phyloP scores from a whole-genome alignment of 2,113 vertebrate species.

The Phalacrocorax aristotelis region DNA sequence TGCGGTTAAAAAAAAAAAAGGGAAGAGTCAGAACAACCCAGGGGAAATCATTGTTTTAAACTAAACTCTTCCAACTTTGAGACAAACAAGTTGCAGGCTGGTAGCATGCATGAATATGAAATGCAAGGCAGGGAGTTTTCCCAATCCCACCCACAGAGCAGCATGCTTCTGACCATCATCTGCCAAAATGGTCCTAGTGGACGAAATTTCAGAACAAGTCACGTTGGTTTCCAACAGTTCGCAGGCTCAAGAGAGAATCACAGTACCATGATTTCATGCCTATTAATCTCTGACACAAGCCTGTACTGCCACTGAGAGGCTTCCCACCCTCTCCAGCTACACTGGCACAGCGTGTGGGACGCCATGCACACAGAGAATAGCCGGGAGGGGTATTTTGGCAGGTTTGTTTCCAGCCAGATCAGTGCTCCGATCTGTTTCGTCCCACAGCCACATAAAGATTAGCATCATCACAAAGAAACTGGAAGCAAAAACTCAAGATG shows the following conservation, averaged over 20 bases:
- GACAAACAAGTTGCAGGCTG: not conserved
- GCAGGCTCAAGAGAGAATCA: not conserved
- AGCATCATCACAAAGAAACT: not conserved
- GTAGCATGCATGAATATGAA: not conserved
- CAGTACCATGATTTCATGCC: not conserved
- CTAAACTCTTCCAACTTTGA: not conserved
- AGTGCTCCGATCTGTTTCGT: not conserved
- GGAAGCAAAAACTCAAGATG: not conserved
- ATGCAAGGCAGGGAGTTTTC: not conserved
- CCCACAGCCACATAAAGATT: not conserved
- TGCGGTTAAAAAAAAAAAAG: not conserved
- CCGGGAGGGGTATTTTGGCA: not conserved
- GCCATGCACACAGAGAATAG: not conserved
- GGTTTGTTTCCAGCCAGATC: not conserved
- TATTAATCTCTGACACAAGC: not conserved
- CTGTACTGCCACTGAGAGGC: rapidly evolving
- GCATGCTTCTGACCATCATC: not conserved
- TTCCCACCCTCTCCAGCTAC: not conserved
- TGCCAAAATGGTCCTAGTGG: not conserved
- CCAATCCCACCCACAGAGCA: not conserved
- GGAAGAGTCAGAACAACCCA: not conserved
- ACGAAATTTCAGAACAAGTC: not conserved
- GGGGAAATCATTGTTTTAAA: not conserved
- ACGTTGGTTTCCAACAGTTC: not conserved
- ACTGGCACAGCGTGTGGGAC: not conserved